Conservation (phyloP, 1,140 invertebrate species). For the Potamilus streckersoni region DNA sequence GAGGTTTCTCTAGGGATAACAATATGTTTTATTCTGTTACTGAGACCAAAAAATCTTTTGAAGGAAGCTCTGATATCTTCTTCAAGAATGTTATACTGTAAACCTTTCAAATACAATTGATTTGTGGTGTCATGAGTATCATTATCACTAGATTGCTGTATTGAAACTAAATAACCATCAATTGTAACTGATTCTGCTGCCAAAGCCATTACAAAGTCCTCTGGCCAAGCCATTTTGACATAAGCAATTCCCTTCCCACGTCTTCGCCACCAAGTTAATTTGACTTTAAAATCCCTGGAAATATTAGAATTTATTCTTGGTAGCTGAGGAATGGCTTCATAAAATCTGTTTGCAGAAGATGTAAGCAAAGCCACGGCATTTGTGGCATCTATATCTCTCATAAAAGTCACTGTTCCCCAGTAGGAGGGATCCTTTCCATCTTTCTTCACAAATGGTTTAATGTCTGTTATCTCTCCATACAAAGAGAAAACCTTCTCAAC, state of each 20-base stretch:
- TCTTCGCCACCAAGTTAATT: conserved; percentile 47
- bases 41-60: too few relatives aligned
- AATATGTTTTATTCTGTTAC: too few relatives aligned
- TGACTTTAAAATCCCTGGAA: conserved; percentile 35
- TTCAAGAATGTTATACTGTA: too few relatives aligned
- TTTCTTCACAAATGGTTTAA: conserved; percentile 11
- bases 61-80: too few relatives aligned
- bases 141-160: too few relatives aligned
- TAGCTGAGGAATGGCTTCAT: conserved; percentile 3
- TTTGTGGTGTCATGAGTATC: too few relatives aligned
- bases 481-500: conserved; percentile 3
- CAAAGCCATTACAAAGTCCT: neutral
- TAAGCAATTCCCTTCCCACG: conserved; percentile 40
- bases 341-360: conserved; percentile 5
- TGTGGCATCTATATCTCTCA: conserved; percentile 31
- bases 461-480: conserved; percentile 10
- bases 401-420: conserved; percentile 49
- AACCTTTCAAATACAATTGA: too few relatives aligned
- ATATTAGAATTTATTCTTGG: conserved; percentile 5
- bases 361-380: conserved; percentile 29
- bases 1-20: too few relatives aligned
- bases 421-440: conserved; percentile 5
- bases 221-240: conserved; percentile 18
- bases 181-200: too few relatives aligned
- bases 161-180: too few relatives aligned